Conservation (phyloP, 2,888 invertebrate genomes). For the Ptycholaimellus sp. region DNA sequence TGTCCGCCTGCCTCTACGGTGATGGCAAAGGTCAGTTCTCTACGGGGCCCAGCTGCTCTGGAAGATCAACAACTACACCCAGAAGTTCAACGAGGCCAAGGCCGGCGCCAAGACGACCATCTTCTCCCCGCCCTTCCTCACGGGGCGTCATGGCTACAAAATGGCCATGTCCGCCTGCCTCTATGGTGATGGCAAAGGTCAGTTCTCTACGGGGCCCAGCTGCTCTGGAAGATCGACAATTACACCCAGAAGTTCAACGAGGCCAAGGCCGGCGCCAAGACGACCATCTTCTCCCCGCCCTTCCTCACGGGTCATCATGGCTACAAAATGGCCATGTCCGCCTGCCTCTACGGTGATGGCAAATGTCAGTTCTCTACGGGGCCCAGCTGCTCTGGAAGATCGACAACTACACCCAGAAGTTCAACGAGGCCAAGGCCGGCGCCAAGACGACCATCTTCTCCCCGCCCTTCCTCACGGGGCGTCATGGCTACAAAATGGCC, state of each 20-base stretch:
- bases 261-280: slow-evolving; percentile 18
- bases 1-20: slow-evolving; percentile 25
- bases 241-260: slow-evolving; percentile 22
- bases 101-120: too few relatives aligned
- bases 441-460: slow-evolving; percentile 25
- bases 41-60: too few relatives aligned
- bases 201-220: slow-evolving; percentile 25
- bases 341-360: neutral
- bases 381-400: too few relatives aligned
- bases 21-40: too few relatives aligned
- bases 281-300: slow-evolving; percentile 22
- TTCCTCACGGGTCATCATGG: slow-evolving; percentile 23
- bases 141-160: neutral
- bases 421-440: slow-evolving; percentile 23
- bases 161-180: slow-evolving; percentile 1
- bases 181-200: neutral
- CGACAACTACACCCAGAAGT: neutral
- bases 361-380: too few relatives aligned
- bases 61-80: too few relatives aligned
- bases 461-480: slow-evolving; percentile 26
- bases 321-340: slow-evolving; percentile 21
- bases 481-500: slow-evolving; percentile 29
- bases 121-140: too few relatives aligned
- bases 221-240: slow-evolving; percentile 28
- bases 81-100: too few relatives aligned